Evolutionary conservation across 2,888 invertebrate species (phyloP).

Genomic region (Calliphora vomitoria): DNA sequence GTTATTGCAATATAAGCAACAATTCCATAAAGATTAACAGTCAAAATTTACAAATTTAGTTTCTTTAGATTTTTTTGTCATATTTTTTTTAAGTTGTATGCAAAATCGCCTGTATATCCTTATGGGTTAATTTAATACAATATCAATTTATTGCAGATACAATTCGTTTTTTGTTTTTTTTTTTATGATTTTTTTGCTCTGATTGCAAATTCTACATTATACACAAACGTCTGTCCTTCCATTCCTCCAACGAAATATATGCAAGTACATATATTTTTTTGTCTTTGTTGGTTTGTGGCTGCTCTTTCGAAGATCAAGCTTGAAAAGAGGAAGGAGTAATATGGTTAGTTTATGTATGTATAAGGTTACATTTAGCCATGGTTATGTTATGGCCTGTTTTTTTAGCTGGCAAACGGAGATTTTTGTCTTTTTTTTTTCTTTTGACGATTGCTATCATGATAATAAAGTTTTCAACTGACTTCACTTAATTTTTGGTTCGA

Average conservation of each 20-base stretch:
- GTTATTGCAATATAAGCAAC: no score
- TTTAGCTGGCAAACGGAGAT: constrained; percentile 3
- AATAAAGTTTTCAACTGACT: constrained; percentile 75
- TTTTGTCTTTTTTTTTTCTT: constrained; percentile 8
- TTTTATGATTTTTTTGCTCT: constrained; percentile 4
- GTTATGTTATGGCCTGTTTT: constrained; percentile 42
- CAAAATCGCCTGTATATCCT: no score
- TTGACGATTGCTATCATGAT: constrained; percentile 62
- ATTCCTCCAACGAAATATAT: not conserved
- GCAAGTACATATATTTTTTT: not conserved
- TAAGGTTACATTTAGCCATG: constrained; percentile 71
- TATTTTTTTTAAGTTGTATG: no score
- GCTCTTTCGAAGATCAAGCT: not conserved
- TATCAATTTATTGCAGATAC: constrained; percentile 38
- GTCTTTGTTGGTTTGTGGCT: not conserved
- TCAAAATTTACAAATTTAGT: no score
- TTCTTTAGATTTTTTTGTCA: no score
- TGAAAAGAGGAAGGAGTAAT: constrained; percentile 49
- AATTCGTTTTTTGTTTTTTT: constrained; percentile 29
- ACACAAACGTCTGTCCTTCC: not conserved
- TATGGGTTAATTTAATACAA: constrained; percentile 18
- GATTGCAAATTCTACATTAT: constrained; percentile 37
- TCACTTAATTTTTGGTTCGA: constrained; percentile 61
- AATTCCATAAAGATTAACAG: no score
- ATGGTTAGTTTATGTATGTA: constrained; percentile 66